Percentiles rank a stretch among this genome's conserved stretches.
phyloP scores from a whole-genome alignment of 2,113 vertebrate genomes.

The Callithrix jacchus region DNA sequence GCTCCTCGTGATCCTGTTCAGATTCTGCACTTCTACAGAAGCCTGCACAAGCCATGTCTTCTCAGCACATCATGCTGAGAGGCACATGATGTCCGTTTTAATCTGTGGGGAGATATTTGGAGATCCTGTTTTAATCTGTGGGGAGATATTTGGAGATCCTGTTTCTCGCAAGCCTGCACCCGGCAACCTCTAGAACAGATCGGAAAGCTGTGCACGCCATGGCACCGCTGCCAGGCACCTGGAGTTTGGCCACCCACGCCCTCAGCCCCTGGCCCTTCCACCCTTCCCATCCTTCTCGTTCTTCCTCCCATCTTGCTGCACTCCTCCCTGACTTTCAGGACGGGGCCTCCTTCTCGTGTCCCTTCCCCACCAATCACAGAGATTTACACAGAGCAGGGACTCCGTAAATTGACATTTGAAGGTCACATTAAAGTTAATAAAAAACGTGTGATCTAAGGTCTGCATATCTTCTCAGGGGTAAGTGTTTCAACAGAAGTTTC shows the following conservation, averaged over 20 bases:
- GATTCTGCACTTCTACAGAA: background rate
- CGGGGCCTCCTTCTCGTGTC: background rate
- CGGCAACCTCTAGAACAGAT: background rate
- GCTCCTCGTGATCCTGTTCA: background rate
- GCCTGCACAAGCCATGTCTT: background rate
- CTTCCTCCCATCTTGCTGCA: background rate
- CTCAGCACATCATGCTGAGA: background rate
- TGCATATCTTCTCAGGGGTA: background rate
- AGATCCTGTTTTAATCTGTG: background rate
- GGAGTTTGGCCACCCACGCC: background rate
- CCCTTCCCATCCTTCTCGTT: background rate
- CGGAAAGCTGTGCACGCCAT: accelerated
- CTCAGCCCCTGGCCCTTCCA: accelerated
- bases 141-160: background rate
- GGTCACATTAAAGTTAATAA: background rate
- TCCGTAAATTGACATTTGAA: background rate
- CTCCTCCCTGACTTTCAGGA: background rate
- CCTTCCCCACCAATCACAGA: background rate
- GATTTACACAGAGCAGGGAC: background rate
- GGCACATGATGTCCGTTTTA: background rate
- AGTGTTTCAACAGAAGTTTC: no score
- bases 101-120: background rate
- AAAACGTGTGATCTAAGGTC: background rate
- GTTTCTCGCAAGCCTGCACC: background rate
- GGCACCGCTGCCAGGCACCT: background rate